Evolutionary conservation across 2,113 vertebrate genomes (phyloP).

Genomic region (Actinemys pallida): DNA sequence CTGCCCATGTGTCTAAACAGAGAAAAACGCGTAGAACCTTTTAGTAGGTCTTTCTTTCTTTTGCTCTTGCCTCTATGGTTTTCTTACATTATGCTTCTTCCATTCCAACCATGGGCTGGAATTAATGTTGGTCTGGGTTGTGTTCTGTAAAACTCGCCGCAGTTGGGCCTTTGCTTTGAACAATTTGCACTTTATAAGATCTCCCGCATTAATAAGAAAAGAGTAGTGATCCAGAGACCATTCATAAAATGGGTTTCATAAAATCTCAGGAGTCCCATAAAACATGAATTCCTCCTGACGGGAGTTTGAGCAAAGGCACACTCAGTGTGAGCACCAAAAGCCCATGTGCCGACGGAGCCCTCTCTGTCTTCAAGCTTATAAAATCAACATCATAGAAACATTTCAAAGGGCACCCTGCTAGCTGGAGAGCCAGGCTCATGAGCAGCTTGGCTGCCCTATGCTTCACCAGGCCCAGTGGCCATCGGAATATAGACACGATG

Average conservation of each 20-base stretch:
- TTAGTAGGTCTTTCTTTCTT: not conserved
- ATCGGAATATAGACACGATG: not conserved
- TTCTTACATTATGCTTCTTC: not conserved
- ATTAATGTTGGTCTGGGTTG: not conserved
- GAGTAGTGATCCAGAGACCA: not conserved
- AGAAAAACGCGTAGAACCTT: rapidly evolving
- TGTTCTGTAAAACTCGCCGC: not conserved
- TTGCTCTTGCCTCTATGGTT: not conserved
- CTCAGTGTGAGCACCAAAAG: not conserved
- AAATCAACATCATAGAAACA: not conserved
- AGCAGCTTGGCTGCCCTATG: not conserved
- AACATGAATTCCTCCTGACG: not conserved
- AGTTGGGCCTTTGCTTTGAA: not conserved
- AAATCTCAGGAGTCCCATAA: slow-evolving; percentile 19
- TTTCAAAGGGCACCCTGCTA: not conserved
- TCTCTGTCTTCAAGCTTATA: not conserved
- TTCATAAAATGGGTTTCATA: not conserved
- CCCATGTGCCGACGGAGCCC: not conserved
- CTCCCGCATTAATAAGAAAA: not conserved
- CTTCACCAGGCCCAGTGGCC: not conserved
- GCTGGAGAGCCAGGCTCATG: not conserved
- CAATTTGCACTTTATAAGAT: not conserved
- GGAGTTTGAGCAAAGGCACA: not conserved
- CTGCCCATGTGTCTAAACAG: not conserved
- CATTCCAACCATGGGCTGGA: not conserved